These are phyloP conservation scores for Cecidostiba fungosa DNA, from an alignment of 2,888 invertebrate genomes.

Conservation along the genomic window DNA sequence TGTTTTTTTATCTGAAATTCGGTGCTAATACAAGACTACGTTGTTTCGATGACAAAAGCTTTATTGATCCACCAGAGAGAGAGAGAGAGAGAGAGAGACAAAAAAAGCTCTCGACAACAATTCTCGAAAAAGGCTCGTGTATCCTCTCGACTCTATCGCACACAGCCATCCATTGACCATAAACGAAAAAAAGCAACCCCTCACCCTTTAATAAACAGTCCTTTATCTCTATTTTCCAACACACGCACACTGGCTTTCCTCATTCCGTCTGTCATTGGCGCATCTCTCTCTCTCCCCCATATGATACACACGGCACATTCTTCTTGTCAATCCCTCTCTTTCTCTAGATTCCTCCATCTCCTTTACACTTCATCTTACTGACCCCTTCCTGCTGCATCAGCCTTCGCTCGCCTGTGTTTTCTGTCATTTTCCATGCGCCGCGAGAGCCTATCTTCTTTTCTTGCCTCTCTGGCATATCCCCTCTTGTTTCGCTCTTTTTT, in stretches of 20 bases:
- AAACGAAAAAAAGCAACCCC: background rate
- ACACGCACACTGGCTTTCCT: conserved; percentile 36
- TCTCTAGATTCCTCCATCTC: conserved; percentile 37
- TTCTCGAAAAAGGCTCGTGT: conserved; percentile 25
- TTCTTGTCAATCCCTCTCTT: conserved; percentile 29
- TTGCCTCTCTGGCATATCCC: background rate
- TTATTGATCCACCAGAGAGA: too few species aligned
- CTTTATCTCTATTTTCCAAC: conserved; percentile 56
- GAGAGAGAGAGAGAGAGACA: too few species aligned
- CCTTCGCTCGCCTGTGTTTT: background rate
- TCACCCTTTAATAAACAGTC: conserved; percentile 57
- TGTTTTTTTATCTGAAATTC: too few species aligned
- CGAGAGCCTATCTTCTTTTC: too few species aligned
- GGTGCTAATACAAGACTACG: too few species aligned
- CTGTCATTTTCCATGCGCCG: conserved; percentile 44
- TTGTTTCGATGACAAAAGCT: too few species aligned
- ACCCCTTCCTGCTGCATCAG: background rate
- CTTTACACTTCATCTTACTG: conserved; percentile 39
- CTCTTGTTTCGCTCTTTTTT: conserved; percentile 45
- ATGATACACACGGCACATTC: conserved; percentile 26
- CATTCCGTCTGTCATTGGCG: conserved; percentile 57
- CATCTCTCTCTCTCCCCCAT: conserved; percentile 12
- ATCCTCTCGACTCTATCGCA: background rate
- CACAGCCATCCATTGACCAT: background rate
- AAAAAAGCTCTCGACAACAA: too few species aligned